Conservation (phyloP, 2,888 invertebrate genomes). For the Philhelius pedissequus region DNA sequence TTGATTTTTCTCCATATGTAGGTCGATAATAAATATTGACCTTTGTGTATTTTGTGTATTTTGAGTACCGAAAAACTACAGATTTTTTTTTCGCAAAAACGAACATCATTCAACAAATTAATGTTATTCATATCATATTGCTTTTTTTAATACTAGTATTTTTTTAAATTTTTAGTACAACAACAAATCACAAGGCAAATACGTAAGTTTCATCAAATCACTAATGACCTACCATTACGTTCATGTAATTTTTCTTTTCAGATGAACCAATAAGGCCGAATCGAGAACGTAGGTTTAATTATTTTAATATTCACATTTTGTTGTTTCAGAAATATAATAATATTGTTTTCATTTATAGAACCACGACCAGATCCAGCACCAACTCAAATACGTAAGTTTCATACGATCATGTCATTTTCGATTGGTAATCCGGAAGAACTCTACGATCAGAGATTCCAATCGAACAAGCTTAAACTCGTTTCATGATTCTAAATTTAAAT, state of each 20-base stretch:
- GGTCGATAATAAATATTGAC: too few species aligned
- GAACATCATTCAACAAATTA: too few species aligned
- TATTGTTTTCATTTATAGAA: not conserved
- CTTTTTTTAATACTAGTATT: not conserved
- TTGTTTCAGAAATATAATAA: not conserved
- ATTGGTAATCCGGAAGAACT: too few species aligned
- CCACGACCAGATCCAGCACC: not conserved
- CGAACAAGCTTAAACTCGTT: too few species aligned
- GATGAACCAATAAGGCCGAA: not conserved
- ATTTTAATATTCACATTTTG: not conserved
- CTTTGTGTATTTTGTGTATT: too few species aligned
- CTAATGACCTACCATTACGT: not conserved
- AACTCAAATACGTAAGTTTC: not conserved
- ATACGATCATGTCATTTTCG: not conserved
- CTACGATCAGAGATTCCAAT: too few species aligned
- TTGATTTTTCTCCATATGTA: too few species aligned
- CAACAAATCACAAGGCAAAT: not conserved
- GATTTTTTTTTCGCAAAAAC: too few species aligned
- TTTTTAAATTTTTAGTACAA: not conserved
- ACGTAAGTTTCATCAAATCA: not conserved
- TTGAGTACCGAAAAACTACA: too few species aligned
- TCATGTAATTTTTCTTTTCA: not conserved
- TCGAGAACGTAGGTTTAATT: not conserved
- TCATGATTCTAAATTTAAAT: too few species aligned
- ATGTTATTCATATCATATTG: not conserved